Evolutionary conservation across 2,113 vertebrate species (phyloP), one percentile per base, ranked within the genome.

Genomic region (Morone saxatilis): DNA sequence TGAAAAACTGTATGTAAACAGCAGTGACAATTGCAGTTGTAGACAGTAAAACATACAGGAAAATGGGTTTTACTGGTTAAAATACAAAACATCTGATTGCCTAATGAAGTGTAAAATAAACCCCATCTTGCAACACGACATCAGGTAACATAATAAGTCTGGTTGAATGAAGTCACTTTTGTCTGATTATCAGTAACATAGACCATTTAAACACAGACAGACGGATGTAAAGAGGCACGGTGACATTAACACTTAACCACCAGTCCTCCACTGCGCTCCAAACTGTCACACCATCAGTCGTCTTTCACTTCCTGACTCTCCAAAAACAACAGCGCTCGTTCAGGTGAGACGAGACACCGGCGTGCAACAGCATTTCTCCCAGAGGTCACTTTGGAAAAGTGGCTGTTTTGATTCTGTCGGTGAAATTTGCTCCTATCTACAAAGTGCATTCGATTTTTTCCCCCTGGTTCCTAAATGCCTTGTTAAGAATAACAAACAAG

Each of bases 401-500:
- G 80, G 50, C 84, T 87, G 80, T 88, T 90, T 88, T 85, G 65
- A 82, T 87, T 81, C 71, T 67, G 45, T 36, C 19, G 0, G 45
- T 80, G 66, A 70, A 90, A 86, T 81, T 31, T 53, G 53, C 78
- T 66, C 41, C 71, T 38, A 53, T 56, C 73, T 77, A 86, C 69
- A 90, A 80, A 89, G 78, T 65, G 62, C 75, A 66, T 75, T 78
- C 14, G 31, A 61, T 59, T 63, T 84, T 72, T 41, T 38, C 63
- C 45, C 5, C 1, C 2, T 4, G 19, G 78, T 88, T 83, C 72
- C 62, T 67, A 66, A 85, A 88, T 75, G 75, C 68, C 20, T 80
- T 67, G 74, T 86, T 78, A 89, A 82, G 65, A 88, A 92, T 63
- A 94, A 92, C 89, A 94, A 90, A 91, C 86, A 91, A 69, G 53